Base-by-base conservation (phyloP, 1,140 invertebrate species). In the Caenorhabditis remanei region DNA sequence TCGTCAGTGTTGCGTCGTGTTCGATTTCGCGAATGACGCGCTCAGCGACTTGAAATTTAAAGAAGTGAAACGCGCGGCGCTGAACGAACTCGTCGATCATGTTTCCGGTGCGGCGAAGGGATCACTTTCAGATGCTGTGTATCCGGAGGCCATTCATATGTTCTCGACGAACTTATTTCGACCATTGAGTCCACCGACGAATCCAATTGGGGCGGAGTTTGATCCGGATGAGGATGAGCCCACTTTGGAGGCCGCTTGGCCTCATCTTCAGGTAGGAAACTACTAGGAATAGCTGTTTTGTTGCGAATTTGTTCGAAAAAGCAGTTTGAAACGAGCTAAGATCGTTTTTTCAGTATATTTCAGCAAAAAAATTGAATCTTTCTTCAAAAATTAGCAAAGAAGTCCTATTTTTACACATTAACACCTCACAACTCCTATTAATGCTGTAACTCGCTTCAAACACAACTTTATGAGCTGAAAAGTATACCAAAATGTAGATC, bases 11-110 rank as follows among this genome's bases (percentile, higher is more conserved):
- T 94, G 94, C 90, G 93, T 94, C 79, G 93, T 94, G 53, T 94
- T 94, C 90, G 94, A 94, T 89, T 92, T 92, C 86, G 71, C 71
- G 7, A 91, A 92, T 67, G 93, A 93, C 90, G 92, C 93, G 14
- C 91, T 93, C 11, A 89, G 91, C 56, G 93, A 93, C 83, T 86
- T 93, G 8, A 93, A 93, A 85, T 92, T 90, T 65, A 93, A 93
- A 89, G 93, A 93, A 86, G 96, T 99, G 41, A 93, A 93, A 87
- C 90, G 93, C 32, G 90, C 93, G 24, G 93, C 93, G 50, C 79
- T 93, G 41, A 93, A 93, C 58, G 93, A 93, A 89, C 85, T 93
- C 19, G 93, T 93, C 56, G 93, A 93, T 61, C 92, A 93, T 85
- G 67, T 87, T 61, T 61, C 83, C 83, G 58, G 53, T 19, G 82